A percentile compares a stretch with the other conserved stretches of the same genome.
Evolutionary conservation across 1,140 invertebrate genomes (phyloP).

Genomic region (Macrobrachium nipponense): DNA sequence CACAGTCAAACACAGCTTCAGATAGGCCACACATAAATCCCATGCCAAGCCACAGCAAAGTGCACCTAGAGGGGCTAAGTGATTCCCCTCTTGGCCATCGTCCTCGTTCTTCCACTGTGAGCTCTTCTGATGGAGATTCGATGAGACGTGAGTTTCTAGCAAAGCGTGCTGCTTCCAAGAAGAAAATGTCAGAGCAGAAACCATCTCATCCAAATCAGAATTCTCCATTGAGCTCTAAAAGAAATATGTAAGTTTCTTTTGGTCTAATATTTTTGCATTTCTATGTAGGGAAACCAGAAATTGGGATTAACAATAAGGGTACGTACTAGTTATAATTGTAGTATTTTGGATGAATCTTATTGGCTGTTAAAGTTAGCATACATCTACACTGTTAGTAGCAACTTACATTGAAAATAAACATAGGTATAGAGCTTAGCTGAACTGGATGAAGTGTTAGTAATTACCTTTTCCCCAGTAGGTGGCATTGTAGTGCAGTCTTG

Average conservation of each 20-base stretch:
- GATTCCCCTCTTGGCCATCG: conserved; percentile 59
- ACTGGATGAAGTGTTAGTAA: too few species aligned
- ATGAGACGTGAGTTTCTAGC: conserved; percentile 65
- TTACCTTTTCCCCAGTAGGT: too few species aligned
- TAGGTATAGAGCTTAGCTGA: too few species aligned
- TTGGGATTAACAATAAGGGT: too few species aligned
- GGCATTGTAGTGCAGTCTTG: too few species aligned
- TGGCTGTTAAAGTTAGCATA: too few species aligned
- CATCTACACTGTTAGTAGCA: too few species aligned
- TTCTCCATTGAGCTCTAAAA: conserved; percentile 40
- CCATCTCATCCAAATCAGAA: conserved; percentile 3
- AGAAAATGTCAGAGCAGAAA: conserved; percentile 13
- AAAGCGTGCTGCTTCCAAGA: conserved; percentile 68
- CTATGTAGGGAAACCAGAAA: too few species aligned
- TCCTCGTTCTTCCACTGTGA: conserved; percentile 52
- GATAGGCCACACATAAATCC: conserved; percentile 30
- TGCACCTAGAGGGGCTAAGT: conserved; percentile 52
- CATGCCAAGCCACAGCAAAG: conserved; percentile 27
- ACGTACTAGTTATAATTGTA: too few species aligned
- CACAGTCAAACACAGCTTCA: not conserved
- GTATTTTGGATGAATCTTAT: too few species aligned
- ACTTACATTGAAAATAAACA: too few species aligned
- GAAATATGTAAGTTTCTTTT: conserved; percentile 53
- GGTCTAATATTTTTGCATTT: not conserved
- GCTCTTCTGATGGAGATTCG: conserved; percentile 64